Base-by-base conservation (phyloP, 2,797 vertebrate genomes). In the Muraenolepis orangiensis region DNA sequence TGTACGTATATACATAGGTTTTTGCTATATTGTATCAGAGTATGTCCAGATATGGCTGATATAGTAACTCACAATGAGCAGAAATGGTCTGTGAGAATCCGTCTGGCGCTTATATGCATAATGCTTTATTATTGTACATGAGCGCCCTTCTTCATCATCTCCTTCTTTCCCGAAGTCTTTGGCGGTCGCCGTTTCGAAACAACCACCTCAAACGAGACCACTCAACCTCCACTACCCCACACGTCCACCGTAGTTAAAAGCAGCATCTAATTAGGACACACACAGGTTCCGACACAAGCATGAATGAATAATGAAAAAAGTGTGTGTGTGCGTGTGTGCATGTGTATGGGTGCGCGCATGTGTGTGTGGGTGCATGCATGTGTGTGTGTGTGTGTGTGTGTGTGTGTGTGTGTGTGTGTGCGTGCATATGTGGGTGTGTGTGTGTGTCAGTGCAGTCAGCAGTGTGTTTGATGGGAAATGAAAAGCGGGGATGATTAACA, bases 391-490 rank as follows among this genome's bases (percentile, higher is more conserved):
- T 20, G 4, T 34, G 32, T 34, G 3, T 8, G 32, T 34, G 32
- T 34, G 3, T 34, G 32, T 34, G 32, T 34, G 32, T 34, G 32
- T 34, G 3, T 8, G 32, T 34, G 32, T 34, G 3, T 34, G 32
- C 8, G 32, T 34, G 32, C 8, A 8, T 34, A 8, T 34, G 3
- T 34, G 32, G 3, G 32, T 34, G 42, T 46, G 16, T 46, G 16
- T 46, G 42, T 46, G 42, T 20, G 42, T 30, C 10, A 29, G 64
- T 66, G 23, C 2, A 11, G 11, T 26, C 64, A 26, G 13, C 64
- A 57, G 57, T 64, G 66, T 31, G 30, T 78, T 76, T 66, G 51
- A 84, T 75, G 80, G 72, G 70, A 61, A 81, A 80, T 69, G 0
- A 79, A 75, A 72, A 36, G 66, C 77, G 12, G 68, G 72, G 34